Evolutionary conservation across 2,888 invertebrate species (phyloP), one percentile per base, ranked within the genome.

Genomic region (Doris montereyensis): DNA sequence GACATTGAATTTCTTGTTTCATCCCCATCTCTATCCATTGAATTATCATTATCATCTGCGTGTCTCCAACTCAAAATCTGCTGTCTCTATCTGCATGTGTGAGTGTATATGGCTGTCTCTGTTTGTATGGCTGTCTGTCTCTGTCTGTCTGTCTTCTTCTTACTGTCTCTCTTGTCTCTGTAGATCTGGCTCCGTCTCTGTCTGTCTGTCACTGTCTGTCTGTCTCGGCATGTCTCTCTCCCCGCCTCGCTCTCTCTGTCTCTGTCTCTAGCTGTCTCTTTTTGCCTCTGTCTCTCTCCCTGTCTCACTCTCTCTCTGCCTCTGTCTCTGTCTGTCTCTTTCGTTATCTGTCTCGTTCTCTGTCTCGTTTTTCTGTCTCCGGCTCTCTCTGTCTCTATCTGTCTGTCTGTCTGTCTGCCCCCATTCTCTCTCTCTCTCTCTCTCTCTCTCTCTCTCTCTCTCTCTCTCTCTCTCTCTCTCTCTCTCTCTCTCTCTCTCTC

Each of bases 111-210:
- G n/a, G n/a, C 34, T 78, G 35, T 78, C 34, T 72, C 72, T 72
- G 17, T 78, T 65, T 78, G 32, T 62, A 30, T 77, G 35, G 52
- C 68, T 77, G 35, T 77, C 68, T 30, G 21, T 68, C 76, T 70
- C 41, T 77, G 68, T 70, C 70, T 78, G 26, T 72, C 67, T 77
- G 1, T 68, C 32, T 8, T 30, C 28, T 13, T 41, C 13, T 68
- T 35, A 32, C 26, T 0, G 1, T n/a, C 17, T 10, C 0, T 21
- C 32, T 24, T 76, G n/a, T 28, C 1, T 65, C 28, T 30, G 3
- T n/a, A 60, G 10, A 30, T n/a, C 34, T 34, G 3, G 58, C 32
- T 35, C 30, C 32, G n/a, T 10, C 1, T 77, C 60, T 30, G 13
- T 8, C 17, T n/a, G n/a, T 28, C 0, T 21, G 17, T 26, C 4